Evolutionary conservation across 2,888 invertebrate genomes (phyloP).

Genomic region (Eurois occulta): DNA sequence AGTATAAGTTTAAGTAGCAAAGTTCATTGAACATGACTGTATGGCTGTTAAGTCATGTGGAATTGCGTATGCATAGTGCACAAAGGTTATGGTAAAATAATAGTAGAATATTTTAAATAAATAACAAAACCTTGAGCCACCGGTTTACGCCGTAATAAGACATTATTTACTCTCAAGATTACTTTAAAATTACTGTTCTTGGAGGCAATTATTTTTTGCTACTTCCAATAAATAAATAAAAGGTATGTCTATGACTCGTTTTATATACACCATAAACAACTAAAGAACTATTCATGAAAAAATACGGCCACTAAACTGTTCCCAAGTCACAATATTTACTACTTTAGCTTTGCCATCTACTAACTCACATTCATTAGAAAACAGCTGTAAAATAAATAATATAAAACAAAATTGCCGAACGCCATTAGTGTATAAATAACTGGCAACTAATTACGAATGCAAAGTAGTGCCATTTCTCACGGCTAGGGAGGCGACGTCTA

Average conservation of each 20-base stretch:
- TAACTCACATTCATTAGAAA: constrained; percentile 32
- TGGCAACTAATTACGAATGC: constrained; percentile 63
- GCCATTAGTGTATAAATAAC: constrained; percentile 64
- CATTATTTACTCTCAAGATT: constrained; percentile 44
- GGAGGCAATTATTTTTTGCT: constrained; percentile 17
- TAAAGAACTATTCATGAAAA: constrained; percentile 5
- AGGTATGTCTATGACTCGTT: neutral
- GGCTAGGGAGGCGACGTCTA: constrained; percentile 65
- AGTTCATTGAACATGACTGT: neutral
- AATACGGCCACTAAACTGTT: constrained; percentile 13
- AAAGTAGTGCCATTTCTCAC: constrained; percentile 62
- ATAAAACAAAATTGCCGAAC: constrained; percentile 60
- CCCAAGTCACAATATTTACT: constrained; percentile 43
- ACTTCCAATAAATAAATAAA: constrained; percentile 13
- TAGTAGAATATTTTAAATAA: constrained; percentile 77
- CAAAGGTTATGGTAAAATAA: constrained; percentile 75
- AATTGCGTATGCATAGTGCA: neutral
- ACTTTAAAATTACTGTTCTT: constrained; percentile 49
- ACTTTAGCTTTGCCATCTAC: neutral
- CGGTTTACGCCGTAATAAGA: constrained; percentile 51
- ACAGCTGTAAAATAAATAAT: constrained; percentile 46
- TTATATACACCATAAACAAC: neutral
- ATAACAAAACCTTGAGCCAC: constrained; percentile 70
- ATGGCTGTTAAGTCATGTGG: constrained; percentile 29
- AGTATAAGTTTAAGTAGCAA: neutral